A percentile compares a stretch with the other conserved stretches of the same genome.
Conservation (phyloP, 2,113 vertebrate genomes). For the Oplegnathus fasciatus region DNA sequence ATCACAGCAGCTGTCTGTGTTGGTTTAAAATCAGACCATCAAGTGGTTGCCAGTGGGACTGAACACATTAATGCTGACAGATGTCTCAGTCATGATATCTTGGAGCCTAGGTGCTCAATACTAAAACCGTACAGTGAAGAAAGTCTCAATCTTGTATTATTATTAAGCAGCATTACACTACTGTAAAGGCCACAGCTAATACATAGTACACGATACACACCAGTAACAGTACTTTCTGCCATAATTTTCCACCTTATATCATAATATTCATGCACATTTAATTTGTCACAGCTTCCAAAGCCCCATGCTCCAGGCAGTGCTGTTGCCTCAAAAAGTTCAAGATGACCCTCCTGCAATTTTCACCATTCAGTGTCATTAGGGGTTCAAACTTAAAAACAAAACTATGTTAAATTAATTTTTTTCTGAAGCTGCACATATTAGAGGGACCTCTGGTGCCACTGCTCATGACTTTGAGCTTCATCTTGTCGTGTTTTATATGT, state of each 20-base stretch:
- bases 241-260: neutral
- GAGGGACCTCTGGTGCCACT: constrained; percentile 6
- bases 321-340: constrained; percentile 23
- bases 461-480: constrained; percentile 54
- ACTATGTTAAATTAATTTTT: constrained; percentile 3
- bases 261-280: neutral
- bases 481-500: constrained; percentile 34
- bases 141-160: no score
- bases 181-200: neutral
- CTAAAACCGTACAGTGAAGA: neutral
- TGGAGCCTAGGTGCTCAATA: constrained; percentile 5
- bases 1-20: constrained; percentile 57
- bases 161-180: no score
- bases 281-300: constrained; percentile 5
- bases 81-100: constrained; percentile 49
- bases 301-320: neutral
- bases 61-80: constrained; percentile 52
- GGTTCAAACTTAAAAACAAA: constrained; percentile 13
- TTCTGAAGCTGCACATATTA: constrained; percentile 28
- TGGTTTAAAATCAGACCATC: constrained; percentile 57
- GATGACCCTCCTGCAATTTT: constrained; percentile 1
- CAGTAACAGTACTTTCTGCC: neutral
- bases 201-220: neutral
- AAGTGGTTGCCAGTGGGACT: constrained; percentile 47
- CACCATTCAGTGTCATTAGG: constrained; percentile 14